Base-by-base conservation (phyloP, 1,140 invertebrate species). In the Papilio aristodemus region DNA sequence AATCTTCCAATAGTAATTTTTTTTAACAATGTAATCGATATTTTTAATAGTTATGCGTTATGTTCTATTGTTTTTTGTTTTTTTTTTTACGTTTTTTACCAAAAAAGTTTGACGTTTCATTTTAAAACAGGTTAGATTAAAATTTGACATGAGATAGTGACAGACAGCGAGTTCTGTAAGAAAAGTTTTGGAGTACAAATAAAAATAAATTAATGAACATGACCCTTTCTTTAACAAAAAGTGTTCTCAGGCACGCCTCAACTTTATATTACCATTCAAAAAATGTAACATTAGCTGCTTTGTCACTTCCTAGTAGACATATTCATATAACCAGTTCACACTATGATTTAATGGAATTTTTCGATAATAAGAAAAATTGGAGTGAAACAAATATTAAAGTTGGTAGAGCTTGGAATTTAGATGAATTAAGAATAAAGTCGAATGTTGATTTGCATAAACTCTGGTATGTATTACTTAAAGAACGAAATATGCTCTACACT, bases 381-480 rank as follows among this genome's bases (percentile, higher is more conserved):
- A 94, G 93, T 58, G 94, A 94, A 82, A 85, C 91, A 19, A 94
- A 95, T 87, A 93, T 99, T 7, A 95, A 94, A 92, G 94, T 95
- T 70, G 98, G 99, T 8, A 93, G 98, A 81, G 93, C 96, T 0
- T 99, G 98, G 98, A 95, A 91, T 73, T 88, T 93, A 50, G 98
- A 99, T 79, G 99, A 99, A 91, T 90, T 99, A 27, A 93, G 98
- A 81, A 94, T 99, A 37, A 99, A 99, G 92, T 98, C 97, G 62
- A 99, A 99, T 89, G 92, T 94, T 59, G 99, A 99, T 92, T 93
- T 99, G 54, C 99, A 99, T 81, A 99, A 99, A 93, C 92, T 99
- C 67, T 99, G 99, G 99, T 99, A 95, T 93, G 93, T 99, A 25
- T 92, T 99, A 67, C 89, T 99, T 22, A 99, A 99, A 92, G 99